Evolutionary conservation across 2,888 invertebrate species (phyloP).

Genomic region (Himalopsyche kuldschensis): DNA sequence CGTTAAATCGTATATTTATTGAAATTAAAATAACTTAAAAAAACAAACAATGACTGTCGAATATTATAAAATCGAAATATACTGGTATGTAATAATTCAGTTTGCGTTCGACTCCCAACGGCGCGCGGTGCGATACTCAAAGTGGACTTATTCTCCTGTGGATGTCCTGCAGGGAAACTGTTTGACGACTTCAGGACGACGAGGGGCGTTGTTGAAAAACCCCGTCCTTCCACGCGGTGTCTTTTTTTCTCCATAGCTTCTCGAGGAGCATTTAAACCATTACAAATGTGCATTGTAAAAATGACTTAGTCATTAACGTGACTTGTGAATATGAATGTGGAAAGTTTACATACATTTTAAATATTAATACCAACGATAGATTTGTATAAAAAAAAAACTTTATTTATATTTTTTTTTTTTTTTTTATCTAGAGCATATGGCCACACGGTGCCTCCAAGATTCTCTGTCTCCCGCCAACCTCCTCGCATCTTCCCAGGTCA

Average conservation of each 20-base stretch:
- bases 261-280: background rate
- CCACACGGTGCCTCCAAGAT: too few relatives aligned
- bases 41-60: constrained; percentile 37
- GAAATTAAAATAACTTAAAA: background rate
- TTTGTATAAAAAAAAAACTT: too few relatives aligned
- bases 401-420: too few relatives aligned
- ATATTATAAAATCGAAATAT: constrained; percentile 23
- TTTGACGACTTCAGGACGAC: background rate
- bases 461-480: too few relatives aligned
- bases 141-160: background rate
- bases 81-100: constrained; percentile 20
- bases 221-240: background rate
- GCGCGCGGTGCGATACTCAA: background rate
- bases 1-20: background rate
- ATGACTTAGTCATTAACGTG: background rate
- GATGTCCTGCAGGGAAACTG: background rate
- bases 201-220: background rate
- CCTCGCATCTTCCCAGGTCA: too few relatives aligned
- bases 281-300: background rate
- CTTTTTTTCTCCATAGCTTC: background rate
- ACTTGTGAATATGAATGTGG: background rate
- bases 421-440: too few relatives aligned
- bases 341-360: background rate
- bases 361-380: too few relatives aligned
- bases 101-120: background rate